These are phyloP conservation scores for Flabesymbios commensalis DNA, from an alignment of 2,888 invertebrate genomes.

Conservation along the genomic window DNA sequence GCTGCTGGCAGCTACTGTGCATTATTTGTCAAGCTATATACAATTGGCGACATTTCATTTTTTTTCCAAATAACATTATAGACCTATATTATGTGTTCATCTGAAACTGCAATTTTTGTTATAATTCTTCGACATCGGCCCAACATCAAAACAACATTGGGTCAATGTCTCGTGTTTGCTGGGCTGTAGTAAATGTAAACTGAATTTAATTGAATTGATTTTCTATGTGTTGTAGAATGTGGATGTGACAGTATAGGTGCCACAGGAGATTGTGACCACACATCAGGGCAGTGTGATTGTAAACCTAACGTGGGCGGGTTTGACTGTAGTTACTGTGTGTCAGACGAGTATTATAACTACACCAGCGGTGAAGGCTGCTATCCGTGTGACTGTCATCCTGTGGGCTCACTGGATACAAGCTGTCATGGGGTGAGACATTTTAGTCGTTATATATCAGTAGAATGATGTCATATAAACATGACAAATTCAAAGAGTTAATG, in stretches of 20 bases:
- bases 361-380: conserved; percentile 37
- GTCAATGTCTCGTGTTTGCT: neutral
- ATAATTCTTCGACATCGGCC: too few relatives aligned
- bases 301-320: conserved; percentile 35
- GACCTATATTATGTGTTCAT: too few relatives aligned
- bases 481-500: too few relatives aligned
- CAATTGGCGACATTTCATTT: too few relatives aligned
- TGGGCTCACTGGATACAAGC: conserved; percentile 21
- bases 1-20: too few relatives aligned
- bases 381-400: conserved; percentile 35
- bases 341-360: conserved; percentile 34
- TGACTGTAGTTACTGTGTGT: conserved; percentile 36
- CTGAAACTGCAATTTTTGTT: too few relatives aligned
- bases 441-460: too few relatives aligned
- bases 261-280: conserved; percentile 38
- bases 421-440: conserved; percentile 40
- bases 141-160: too few relatives aligned
- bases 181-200: neutral
- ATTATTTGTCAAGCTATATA: too few relatives aligned
- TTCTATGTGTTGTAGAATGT: neutral
- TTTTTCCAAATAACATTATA: too few relatives aligned
- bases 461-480: too few relatives aligned
- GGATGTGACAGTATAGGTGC: conserved; percentile 19
- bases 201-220: neutral
- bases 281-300: conserved; percentile 40